Conservation (phyloP, 2,888 invertebrate genomes). For the Saturnia japonica region DNA sequence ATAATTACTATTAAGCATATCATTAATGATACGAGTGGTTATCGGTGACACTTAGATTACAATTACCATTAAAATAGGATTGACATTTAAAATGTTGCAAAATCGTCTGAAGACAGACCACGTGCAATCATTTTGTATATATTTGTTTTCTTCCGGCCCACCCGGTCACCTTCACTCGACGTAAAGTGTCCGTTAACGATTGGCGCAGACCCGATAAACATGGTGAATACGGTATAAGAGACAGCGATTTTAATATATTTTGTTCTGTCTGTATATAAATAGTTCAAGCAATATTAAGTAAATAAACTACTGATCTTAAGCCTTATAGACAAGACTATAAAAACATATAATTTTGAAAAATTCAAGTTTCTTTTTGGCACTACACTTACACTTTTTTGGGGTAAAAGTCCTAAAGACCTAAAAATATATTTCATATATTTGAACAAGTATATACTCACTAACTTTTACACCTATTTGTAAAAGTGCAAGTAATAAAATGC, state of each 20-base stretch:
- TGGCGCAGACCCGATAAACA: constrained; percentile 5
- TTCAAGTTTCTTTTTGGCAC: too few relatives aligned
- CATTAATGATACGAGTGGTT: too few relatives aligned
- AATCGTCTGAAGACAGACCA: not conserved
- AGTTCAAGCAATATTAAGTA: not conserved
- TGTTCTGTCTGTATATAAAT: not conserved
- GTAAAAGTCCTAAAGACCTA: too few relatives aligned
- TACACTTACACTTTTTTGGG: too few relatives aligned
- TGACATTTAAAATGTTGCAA: not conserved
- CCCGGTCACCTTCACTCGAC: constrained; percentile 36
- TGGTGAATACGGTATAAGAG: not conserved
- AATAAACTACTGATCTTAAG: not conserved
- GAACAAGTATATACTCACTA: too few relatives aligned
- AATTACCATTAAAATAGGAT: not conserved
- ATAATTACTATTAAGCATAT: too few relatives aligned
- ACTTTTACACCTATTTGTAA: too few relatives aligned
- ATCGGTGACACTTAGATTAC: too few relatives aligned
- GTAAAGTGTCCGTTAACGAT: constrained; percentile 27
- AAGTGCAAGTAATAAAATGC: too few relatives aligned
- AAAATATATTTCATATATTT: too few relatives aligned
- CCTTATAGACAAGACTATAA: too few relatives aligned
- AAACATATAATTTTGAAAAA: too few relatives aligned
- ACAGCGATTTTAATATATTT: not conserved
- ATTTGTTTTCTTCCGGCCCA: constrained; percentile 45
- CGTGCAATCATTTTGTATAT: not conserved